Evolutionary conservation across 2,113 vertebrate species (phyloP).

Genomic region (Brachyistius frenatus): DNA sequence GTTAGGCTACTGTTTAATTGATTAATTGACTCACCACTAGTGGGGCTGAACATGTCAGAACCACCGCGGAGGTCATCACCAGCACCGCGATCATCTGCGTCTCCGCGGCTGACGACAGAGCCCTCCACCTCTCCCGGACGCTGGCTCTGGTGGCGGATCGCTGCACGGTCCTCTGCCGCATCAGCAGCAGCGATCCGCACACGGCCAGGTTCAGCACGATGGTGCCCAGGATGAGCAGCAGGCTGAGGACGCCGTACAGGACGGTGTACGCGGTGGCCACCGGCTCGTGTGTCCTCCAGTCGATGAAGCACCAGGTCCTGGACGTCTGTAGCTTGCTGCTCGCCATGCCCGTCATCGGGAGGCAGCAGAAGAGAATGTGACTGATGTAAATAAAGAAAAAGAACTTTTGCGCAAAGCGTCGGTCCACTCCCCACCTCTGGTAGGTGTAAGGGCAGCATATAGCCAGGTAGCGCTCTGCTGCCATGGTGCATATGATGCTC

Average conservation of each 20-base stretch:
- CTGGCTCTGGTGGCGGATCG: slow-evolving; percentile 87
- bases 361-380: slow-evolving; percentile 93
- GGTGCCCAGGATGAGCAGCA: slow-evolving; percentile 92
- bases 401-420: slow-evolving; percentile 89
- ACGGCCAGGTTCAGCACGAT: slow-evolving; percentile 94
- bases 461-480: slow-evolving; percentile 95
- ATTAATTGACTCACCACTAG: slow-evolving; percentile 88
- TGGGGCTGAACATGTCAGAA: slow-evolving; percentile 95
- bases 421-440: slow-evolving; percentile 86
- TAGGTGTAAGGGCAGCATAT: slow-evolving; percentile 98
- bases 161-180: slow-evolving; percentile 91
- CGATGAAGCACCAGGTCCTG: slow-evolving; percentile 95
- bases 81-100: slow-evolving; percentile 98
- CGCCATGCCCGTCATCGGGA: slow-evolving; percentile 92
- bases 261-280: slow-evolving; percentile 87
- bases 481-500: slow-evolving; percentile 98
- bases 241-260: slow-evolving; percentile 93
- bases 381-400: slow-evolving; percentile 90
- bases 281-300: slow-evolving; percentile 85
- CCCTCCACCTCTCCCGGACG: slow-evolving; percentile 86
- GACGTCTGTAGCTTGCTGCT: slow-evolving; percentile 87
- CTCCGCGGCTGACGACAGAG: slow-evolving; percentile 88
- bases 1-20: no score
- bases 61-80: slow-evolving; percentile 93
- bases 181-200: slow-evolving; percentile 92